Conservation (phyloP, 2,888 invertebrate species). For the Agriotes lineatus region DNA sequence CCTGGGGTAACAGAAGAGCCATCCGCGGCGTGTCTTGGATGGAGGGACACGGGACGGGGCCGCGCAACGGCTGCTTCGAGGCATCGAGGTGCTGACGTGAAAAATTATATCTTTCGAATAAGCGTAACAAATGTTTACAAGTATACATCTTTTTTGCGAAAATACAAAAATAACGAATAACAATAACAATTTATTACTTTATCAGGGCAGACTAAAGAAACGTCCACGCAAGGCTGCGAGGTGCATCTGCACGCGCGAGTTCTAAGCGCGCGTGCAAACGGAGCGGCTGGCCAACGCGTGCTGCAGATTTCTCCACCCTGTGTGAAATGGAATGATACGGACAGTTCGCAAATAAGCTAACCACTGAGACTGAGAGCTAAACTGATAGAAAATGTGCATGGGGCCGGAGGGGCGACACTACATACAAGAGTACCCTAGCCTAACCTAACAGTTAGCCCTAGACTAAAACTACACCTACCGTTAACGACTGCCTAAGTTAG, state of each 20-base stretch:
- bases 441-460: conserved; percentile 62
- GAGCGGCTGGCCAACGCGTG: conserved; percentile 22
- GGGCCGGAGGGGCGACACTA: conserved; percentile 58
- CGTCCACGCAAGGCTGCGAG: neutral
- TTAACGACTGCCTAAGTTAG: conserved; percentile 51
- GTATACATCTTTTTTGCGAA: conserved; percentile 51
- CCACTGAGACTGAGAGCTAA: conserved; percentile 50
- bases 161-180: conserved; percentile 65
- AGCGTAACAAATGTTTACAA: conserved; percentile 55
- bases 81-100: conserved; percentile 64
- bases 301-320: conserved; percentile 40
- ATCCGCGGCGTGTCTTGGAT: conserved; percentile 55
- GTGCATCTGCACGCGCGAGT: neutral
- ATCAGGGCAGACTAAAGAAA: conserved; percentile 38
- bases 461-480: conserved; percentile 61
- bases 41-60: conserved; percentile 59
- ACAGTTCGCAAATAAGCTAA: conserved; percentile 47
- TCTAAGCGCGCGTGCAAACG: conserved; percentile 5
- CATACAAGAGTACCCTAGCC: conserved; percentile 60
- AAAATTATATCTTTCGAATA: conserved; percentile 61
- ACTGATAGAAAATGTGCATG: conserved; percentile 51
- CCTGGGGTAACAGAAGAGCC: conserved; percentile 39
- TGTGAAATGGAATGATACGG: conserved; percentile 52
- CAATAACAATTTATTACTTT: conserved; percentile 54
- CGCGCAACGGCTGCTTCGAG: conserved; percentile 56